These are phyloP conservation scores for Copidosoma floridanum DNA, from an alignment of 1,140 invertebrate genomes.

Conservation along the genomic window DNA sequence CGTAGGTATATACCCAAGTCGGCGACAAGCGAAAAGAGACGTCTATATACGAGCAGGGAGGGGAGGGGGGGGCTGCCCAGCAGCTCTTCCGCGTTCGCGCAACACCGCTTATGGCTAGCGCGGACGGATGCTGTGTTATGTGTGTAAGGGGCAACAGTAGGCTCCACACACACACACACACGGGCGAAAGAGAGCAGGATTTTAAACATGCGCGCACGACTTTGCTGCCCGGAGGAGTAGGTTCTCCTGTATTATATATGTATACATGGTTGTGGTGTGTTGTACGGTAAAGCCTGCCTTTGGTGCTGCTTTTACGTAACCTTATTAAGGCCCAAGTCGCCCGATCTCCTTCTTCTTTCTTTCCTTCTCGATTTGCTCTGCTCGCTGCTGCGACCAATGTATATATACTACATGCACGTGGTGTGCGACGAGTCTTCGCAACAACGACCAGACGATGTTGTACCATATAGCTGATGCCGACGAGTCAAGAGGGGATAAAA, in stretches of 20 bases:
- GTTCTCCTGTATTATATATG: too few relatives aligned
- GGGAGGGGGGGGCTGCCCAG: too few relatives aligned
- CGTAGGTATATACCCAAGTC: neutral
- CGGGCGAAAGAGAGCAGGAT: constrained; percentile 15
- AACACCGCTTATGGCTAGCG: constrained; percentile 40
- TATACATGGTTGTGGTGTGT: neutral
- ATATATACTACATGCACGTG: too few relatives aligned
- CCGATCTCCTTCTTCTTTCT: too few relatives aligned
- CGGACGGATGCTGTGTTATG: constrained; percentile 15
- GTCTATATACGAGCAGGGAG: too few relatives aligned
- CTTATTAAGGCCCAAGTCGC: constrained; percentile 34
- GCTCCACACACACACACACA: neutral
- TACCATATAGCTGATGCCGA: too few relatives aligned
- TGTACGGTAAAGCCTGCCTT: neutral
- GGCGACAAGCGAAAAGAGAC: constrained; percentile 2
- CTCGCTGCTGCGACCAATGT: neutral
- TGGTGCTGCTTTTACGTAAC: constrained; percentile 34
- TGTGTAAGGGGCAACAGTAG: too few relatives aligned
- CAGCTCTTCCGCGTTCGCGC: constrained; percentile 47
- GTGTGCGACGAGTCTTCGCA: too few relatives aligned
- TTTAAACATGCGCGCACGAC: constrained; percentile 19
- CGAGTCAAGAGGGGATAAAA: too few relatives aligned
- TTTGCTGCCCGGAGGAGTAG: too few relatives aligned
- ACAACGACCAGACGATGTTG: too few relatives aligned
- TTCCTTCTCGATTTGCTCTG: neutral